These are phyloP conservation scores for Prolemur simus DNA, from an alignment of 2,113 vertebrate species.

Conservation along the genomic window DNA sequence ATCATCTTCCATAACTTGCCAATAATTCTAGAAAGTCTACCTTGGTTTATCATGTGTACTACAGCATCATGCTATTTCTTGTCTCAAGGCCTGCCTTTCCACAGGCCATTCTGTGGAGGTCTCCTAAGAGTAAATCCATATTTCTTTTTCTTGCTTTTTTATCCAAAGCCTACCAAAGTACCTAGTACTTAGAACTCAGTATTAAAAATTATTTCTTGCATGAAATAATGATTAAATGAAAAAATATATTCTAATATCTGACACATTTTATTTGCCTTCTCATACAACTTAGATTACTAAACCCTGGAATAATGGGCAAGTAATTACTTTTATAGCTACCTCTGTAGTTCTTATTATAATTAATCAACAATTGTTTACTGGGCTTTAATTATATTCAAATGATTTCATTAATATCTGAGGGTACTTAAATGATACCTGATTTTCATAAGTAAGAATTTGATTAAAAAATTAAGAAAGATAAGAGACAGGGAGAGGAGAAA, in stretches of 20 bases:
- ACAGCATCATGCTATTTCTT: neutral
- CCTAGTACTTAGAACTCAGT: neutral
- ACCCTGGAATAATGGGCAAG: neutral
- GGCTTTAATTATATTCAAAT: neutral
- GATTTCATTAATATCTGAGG: neutral
- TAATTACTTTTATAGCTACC: neutral
- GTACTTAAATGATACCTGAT: neutral
- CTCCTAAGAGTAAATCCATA: neutral
- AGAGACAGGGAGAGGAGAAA: neutral
- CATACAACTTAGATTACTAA: neutral
- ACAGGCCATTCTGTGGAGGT: neutral
- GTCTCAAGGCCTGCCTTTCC: neutral
- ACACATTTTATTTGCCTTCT: neutral
- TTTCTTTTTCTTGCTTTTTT: neutral
- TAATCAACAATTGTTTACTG: neutral
- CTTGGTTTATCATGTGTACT: neutral
- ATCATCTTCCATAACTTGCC: neutral
- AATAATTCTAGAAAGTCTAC: neutral
- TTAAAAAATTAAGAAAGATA: neutral
- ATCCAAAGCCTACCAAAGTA: neutral
- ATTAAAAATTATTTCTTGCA: neutral
- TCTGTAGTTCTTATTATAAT: neutral
- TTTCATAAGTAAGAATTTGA: neutral
- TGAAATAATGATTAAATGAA: neutral
- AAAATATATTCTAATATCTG: neutral